Base-by-base conservation (phyloP, 30 jellyfish, hydroid and myxozoan species). In the Aurelia aurita region DNA sequence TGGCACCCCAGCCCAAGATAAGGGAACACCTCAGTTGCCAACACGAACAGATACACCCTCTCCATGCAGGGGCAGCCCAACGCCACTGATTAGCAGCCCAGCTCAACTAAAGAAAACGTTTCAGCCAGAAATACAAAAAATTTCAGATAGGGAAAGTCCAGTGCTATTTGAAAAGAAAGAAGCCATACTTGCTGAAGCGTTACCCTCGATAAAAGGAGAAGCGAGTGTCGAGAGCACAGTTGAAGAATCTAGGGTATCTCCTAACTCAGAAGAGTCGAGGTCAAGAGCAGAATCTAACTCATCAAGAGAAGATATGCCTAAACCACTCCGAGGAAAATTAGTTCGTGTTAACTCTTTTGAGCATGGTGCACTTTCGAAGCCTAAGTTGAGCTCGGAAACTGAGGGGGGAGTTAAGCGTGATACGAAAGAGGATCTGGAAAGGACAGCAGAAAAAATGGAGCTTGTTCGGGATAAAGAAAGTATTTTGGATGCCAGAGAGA, bases 311-410 rank as follows among this genome's bases (percentile, higher is more conserved):
- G 77, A 43, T 9, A 25, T 83, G n/a, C 87, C 93, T 0, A 83
- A 83, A 77, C 86, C 87, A 53, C 73, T 83, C 7, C 29, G 93
- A 53, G 80, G 70, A 19, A 83, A 71, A 58, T 47, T 83, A 18
- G 87, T 83, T 23, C 85, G 85, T 31, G 85, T 83, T 5, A 27
- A 70, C n/a, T 83, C 93, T 8, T 83, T 83, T 44, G 93, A 83
- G 61, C 93, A 83, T 26, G 81, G 84, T 19, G 92, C 77, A 19
- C 86, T 83, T 15, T 69, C 93, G 11, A 57, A 72, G 53, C 93
- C 85, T 7, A 34, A 21, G 25, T n/a, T 8, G 26, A 62, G 67
- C 49, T 21, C 46, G 20, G 23, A 27, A n/a, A 29, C 26, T 23
- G 28, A 72, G 51, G 72, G 47, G 19, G 72, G 28, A 4, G 32